Evolutionary conservation across 2,888 invertebrate genomes (phyloP), one percentile per base, ranked within the genome.

Genomic region (Ryuthela nishihirai): DNA sequence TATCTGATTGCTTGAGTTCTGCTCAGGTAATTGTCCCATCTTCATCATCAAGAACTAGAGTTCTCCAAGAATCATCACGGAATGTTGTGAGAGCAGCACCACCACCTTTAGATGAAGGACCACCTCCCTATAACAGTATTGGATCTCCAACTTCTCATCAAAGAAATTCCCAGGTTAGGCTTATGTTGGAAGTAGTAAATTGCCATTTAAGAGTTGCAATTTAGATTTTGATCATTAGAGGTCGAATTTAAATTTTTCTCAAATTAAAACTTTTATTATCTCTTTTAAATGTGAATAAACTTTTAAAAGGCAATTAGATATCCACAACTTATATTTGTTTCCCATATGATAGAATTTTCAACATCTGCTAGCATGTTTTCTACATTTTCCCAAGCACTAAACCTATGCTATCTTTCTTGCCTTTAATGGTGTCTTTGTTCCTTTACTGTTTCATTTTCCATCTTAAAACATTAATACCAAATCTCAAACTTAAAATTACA

Each of bases 101-200:
- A 23, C 21, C 39, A 21, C 59, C 56, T 1, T 20, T 44, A 18
- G 56, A 53, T 38, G 65, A 64, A 48, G 62, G 64, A 25, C 65
- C 62, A 29, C 62, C 50, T 29, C 65, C 62, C 10, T 62, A 64
- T 41, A 58, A 62, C 42, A 52, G 42, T 36, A 17, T 20, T n/a
- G 36, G 25, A 12, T 34, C 36, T 25, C 39, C 18, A n/a, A 29
- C 7, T 29, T 29, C 29, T 9, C 29, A 29, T 29, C 10, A 32
- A 6, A 12, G 46, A n/a, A 47, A 38, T 20, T 20, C 15, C 1
- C 46, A 47, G 46, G 46, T 47, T 23, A 20, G n/a, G 12, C 21
- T 18, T 38, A n/a, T n/a, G n/a, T n/a, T n/a, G n/a, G n/a, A n/a
- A n/a, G n/a, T n/a, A n/a, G n/a, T n/a, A n/a, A n/a, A n/a, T n/a